Evolutionary conservation across 2,113 vertebrate species (phyloP).

Genomic region (Takifugu bimaculatus): DNA sequence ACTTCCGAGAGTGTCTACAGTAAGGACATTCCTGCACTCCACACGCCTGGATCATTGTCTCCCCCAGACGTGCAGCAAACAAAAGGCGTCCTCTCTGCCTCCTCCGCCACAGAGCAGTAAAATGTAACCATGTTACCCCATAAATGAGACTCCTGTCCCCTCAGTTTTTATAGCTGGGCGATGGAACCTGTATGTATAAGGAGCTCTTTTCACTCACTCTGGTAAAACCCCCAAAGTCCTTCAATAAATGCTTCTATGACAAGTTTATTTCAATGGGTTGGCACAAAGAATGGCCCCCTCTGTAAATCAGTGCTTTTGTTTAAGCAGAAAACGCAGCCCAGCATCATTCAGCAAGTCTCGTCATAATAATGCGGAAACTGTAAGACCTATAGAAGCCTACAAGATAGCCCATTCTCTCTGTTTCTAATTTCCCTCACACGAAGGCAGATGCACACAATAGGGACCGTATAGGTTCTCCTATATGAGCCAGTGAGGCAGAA

Average conservation of each 20-base stretch:
- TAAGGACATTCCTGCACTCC: constrained; percentile 64
- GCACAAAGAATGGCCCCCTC: constrained; percentile 40
- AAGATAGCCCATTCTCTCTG: constrained; percentile 37
- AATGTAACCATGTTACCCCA: constrained; percentile 55
- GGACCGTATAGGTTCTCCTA: constrained; percentile 53
- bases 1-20: constrained; percentile 72
- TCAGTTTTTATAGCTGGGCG: constrained; percentile 60
- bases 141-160: constrained; percentile 54
- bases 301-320: constrained; percentile 68
- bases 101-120: constrained; percentile 60
- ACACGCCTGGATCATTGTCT: constrained; percentile 64
- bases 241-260: constrained; percentile 63
- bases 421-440: constrained; percentile 49
- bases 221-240: constrained; percentile 58
- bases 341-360: constrained; percentile 45
- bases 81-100: constrained; percentile 57
- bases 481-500: constrained; percentile 49
- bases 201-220: constrained; percentile 58
- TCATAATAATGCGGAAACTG: constrained; percentile 47
- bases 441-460: constrained; percentile 58
- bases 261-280: constrained; percentile 58
- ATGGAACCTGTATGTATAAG: constrained; percentile 60
- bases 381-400: constrained; percentile 56
- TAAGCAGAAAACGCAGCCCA: constrained; percentile 21
- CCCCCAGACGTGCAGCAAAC: constrained; percentile 44